Percentiles rank a stretch among this genome's conserved stretches.
Conservation (phyloP, 2,797 vertebrate species). For the Capromys pilorides region DNA sequence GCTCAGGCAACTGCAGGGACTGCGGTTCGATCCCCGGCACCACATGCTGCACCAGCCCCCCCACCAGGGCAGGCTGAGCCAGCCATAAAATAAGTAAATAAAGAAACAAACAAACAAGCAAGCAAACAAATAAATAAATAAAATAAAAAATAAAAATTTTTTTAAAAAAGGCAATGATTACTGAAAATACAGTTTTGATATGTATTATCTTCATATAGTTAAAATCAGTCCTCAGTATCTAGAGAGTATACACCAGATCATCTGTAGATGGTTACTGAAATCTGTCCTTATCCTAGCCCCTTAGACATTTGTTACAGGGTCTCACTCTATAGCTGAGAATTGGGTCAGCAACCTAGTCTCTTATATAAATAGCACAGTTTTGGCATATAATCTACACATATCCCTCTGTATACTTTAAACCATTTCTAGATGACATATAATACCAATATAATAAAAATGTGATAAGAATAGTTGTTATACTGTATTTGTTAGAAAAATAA, state of each 20-base stretch:
- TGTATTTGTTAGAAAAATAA: neutral
- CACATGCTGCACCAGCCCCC: too few species aligned
- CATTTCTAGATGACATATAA: neutral
- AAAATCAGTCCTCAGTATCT: neutral
- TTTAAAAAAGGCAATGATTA: too few species aligned
- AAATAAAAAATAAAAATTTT: too few species aligned
- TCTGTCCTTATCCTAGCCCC: neutral
- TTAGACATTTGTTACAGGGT: neutral
- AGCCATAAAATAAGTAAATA: too few species aligned
- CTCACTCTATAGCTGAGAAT: too few species aligned
- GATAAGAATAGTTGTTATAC: neutral
- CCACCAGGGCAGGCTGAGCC: too few species aligned
- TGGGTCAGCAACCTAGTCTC: neutral
- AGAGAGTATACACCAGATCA: neutral
- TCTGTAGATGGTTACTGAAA: neutral
- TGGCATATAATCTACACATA: neutral
- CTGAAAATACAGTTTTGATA: constrained; percentile 14
- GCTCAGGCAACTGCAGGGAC: too few species aligned
- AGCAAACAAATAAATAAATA: too few species aligned
- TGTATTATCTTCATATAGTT: neutral
- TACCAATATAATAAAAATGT: neutral
- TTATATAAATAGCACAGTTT: neutral
- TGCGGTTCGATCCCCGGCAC: too few species aligned
- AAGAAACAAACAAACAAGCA: too few species aligned
- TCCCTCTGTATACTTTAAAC: neutral